A percentile compares a stretch with the other conserved stretches of the same genome.
Evolutionary conservation across 2,888 invertebrate genomes (phyloP).

Genomic region (Busseola fusca): DNA sequence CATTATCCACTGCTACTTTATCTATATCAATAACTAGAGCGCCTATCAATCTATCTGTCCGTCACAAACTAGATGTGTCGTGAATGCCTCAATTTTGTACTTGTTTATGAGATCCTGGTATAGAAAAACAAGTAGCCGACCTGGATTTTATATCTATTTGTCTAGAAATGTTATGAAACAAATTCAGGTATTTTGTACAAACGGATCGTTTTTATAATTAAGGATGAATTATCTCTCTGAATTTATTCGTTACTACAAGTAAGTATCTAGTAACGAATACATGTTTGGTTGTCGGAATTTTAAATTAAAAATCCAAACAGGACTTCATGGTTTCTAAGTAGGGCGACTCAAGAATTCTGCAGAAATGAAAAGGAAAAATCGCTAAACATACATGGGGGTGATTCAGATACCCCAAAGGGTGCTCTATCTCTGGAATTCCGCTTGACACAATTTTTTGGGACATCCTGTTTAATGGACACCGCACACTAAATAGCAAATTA

Average conservation of each 20-base stretch:
- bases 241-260: background rate
- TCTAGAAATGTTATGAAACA: constrained; percentile 20
- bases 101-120: background rate
- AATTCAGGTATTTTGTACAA: background rate
- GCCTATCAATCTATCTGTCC: constrained; percentile 24
- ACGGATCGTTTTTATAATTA: background rate
- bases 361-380: no score
- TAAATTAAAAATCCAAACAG: no score
- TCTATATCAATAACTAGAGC: constrained; percentile 38
- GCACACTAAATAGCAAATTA: background rate
- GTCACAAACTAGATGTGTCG: constrained; percentile 44
- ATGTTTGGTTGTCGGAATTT: no score
- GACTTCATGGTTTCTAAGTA: no score
- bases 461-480: background rate
- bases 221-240: background rate
- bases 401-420: no score
- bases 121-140: constrained; percentile 27
- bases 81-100: background rate
- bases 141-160: constrained; percentile 16
- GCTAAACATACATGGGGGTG: no score
- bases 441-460: no score
- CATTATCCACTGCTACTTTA: constrained; percentile 31
- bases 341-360: no score
- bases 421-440: no score
- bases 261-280: no score